Conservation (phyloP, 2,113 vertebrate genomes). For the Rhodinocichla rosea region DNA sequence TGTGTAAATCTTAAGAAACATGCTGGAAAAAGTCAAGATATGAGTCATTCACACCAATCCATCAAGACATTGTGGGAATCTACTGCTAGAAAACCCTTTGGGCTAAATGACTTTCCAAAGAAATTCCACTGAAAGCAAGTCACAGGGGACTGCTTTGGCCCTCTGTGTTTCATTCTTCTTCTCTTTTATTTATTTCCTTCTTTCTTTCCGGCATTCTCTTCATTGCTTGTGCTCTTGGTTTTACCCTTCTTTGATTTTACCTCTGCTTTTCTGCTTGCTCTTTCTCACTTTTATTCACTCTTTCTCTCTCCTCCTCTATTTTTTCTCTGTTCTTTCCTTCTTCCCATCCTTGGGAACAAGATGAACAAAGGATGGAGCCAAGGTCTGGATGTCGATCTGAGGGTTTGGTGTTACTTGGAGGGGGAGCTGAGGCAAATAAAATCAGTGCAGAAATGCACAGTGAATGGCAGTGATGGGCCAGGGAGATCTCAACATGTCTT, state of each 20-base stretch:
- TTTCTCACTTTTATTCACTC: background rate
- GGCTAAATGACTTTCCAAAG: background rate
- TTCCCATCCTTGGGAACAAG: background rate
- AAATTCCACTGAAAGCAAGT: background rate
- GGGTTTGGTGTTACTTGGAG: background rate
- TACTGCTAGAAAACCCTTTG: background rate
- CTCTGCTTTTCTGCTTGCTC: background rate
- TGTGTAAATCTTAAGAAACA: background rate
- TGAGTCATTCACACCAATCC: background rate
- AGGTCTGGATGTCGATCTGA: accelerated
- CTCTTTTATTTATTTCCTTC: background rate
- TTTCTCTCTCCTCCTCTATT: background rate
- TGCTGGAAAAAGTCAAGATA: background rate
- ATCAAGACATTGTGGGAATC: background rate
- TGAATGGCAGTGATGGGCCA: background rate
- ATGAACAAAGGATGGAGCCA: background rate
- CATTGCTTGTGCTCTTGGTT: background rate
- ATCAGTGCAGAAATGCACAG: background rate
- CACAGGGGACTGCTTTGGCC: background rate
- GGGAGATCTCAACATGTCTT: background rate
- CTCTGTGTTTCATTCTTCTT: background rate
- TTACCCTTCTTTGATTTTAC: background rate
- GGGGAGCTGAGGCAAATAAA: background rate
- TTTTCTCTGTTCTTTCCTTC: background rate
- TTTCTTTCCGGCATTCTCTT: background rate